Evolutionary conservation across 1,140 invertebrate genomes (phyloP).

Genomic region (Pseudomyrmex pallidus): DNA sequence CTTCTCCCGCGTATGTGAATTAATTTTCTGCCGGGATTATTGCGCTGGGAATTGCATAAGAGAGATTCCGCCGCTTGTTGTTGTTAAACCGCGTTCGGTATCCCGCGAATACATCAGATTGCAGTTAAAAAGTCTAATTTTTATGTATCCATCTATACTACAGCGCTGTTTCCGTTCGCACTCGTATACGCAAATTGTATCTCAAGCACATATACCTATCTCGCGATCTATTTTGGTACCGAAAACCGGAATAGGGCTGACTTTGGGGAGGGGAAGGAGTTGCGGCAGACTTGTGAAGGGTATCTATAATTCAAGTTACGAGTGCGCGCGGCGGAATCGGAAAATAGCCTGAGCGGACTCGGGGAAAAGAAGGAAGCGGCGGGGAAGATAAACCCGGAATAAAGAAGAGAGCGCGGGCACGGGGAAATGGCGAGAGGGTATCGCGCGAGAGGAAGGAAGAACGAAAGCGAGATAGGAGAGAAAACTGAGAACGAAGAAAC

Average conservation of each 20-base stretch:
- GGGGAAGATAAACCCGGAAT: constrained; percentile 50
- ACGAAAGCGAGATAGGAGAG: constrained; percentile 17
- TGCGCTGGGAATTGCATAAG: background rate
- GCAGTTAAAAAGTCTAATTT: constrained; percentile 30
- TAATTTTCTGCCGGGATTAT: constrained; percentile 49
- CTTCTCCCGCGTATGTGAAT: constrained; percentile 34
- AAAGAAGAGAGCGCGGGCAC: constrained; percentile 43
- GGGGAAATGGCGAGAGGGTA: constrained; percentile 39
- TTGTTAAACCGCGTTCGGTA: background rate
- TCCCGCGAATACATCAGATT: background rate
- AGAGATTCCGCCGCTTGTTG: background rate
- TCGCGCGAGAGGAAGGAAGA: constrained; percentile 4
- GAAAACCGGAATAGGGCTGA: constrained; percentile 20
- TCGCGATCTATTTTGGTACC: background rate
- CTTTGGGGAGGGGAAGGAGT: background rate
- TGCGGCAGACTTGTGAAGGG: constrained; percentile 56
- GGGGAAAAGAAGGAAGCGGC: constrained; percentile 49
- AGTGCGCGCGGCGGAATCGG: constrained; percentile 62
- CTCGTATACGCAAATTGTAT: constrained; percentile 44
- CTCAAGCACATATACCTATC: background rate
- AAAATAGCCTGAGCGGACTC: constrained; percentile 57
- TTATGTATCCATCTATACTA: background rate
- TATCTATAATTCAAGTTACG: constrained; percentile 74
- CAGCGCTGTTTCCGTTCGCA: background rate
- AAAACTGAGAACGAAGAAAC: background rate